Percentiles rank a stretch among this genome's conserved stretches.
phyloP scores from a whole-genome alignment of 2,113 vertebrate species.

The Archilochus colubris region DNA sequence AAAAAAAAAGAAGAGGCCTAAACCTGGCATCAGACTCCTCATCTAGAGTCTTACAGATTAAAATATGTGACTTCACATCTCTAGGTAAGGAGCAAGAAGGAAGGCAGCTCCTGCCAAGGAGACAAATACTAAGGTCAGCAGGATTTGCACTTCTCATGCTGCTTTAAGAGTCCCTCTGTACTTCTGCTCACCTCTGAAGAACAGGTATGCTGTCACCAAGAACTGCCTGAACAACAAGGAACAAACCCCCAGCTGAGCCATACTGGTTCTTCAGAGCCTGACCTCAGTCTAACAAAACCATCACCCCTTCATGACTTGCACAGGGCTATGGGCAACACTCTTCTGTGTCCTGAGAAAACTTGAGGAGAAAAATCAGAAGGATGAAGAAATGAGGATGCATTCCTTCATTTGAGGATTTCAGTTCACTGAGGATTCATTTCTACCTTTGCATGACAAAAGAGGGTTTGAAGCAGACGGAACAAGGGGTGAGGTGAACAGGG shows the following conservation, averaged over 20 bases:
- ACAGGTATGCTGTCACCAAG: neutral
- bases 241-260: neutral
- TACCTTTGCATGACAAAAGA: neutral
- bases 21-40: neutral
- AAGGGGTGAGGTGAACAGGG: neutral
- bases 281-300: neutral
- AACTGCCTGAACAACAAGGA: neutral
- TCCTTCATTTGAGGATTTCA: too few relatives aligned
- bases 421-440: too few relatives aligned
- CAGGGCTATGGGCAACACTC: neutral
- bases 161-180: neutral
- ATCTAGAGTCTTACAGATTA: neutral
- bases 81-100: neutral
- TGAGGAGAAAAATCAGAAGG: neutral
- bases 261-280: neutral
- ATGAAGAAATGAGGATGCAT: neutral
- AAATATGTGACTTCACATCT: neutral
- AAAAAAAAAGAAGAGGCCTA: neutral
- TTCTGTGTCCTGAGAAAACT: neutral
- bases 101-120: neutral
- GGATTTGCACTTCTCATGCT: neutral
- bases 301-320: neutral
- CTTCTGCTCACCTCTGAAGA: neutral
- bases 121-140: neutral
- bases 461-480: neutral